Conservation (phyloP, 2,113 vertebrate species). For the Microcebus tavaratra region DNA sequence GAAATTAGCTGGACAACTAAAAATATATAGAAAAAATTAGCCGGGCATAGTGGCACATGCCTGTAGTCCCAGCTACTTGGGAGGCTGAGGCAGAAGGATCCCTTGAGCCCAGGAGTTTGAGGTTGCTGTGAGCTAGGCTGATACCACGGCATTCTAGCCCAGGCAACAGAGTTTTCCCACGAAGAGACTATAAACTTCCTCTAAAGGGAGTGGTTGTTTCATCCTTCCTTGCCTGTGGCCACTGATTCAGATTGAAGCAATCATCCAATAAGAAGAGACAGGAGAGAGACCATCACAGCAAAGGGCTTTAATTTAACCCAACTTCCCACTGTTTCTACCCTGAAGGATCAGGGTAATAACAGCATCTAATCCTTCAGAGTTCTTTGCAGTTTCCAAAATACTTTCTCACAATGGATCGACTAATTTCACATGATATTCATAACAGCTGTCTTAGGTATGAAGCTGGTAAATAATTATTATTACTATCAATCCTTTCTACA, state of each 20-base stretch:
- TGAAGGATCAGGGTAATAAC: neutral
- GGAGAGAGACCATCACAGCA: neutral
- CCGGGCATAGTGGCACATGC: no score
- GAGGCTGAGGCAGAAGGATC: no score
- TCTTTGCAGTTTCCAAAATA: neutral
- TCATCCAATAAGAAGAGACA: neutral
- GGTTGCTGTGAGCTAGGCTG: no score
- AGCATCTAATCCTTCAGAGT: neutral
- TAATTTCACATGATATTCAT: neutral
- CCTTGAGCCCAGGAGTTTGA: no score
- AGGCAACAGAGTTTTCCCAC: neutral
- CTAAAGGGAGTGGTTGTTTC: neutral
- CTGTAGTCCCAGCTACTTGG: no score
- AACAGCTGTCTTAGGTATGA: neutral
- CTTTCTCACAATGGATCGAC: neutral
- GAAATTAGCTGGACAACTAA: no score
- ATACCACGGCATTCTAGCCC: no score
- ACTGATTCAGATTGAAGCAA: neutral
- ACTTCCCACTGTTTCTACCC: neutral
- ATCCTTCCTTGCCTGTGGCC: neutral
- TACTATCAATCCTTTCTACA: neutral
- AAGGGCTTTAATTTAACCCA: neutral
- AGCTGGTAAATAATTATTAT: neutral
- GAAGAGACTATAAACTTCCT: neutral
- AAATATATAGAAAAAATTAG: no score